These are phyloP conservation scores for Lysiphlebus fabarum DNA, from an alignment of 1,140 invertebrate genomes.

Conservation along the genomic window DNA sequence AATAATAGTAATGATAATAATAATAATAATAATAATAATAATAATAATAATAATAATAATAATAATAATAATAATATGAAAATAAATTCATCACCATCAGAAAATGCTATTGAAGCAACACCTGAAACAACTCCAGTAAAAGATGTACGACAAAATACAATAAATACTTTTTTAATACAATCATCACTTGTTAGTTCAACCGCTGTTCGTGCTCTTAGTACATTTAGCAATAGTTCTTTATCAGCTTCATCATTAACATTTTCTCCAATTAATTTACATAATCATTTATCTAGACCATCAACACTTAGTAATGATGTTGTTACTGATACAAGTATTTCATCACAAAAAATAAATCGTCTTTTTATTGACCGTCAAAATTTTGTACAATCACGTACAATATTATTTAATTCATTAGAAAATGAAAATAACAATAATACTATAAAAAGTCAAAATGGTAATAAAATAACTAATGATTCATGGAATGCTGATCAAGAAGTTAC, in stretches of 20 bases:
- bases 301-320: too few relatives aligned
- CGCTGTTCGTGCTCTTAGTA: slow-evolving; percentile 63
- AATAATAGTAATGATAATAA: too few relatives aligned
- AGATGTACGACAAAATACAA: slow-evolving; percentile 45
- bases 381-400: slow-evolving; percentile 28
- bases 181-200: slow-evolving; percentile 56
- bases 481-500: slow-evolving; percentile 58
- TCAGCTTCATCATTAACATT: slow-evolving; percentile 29
- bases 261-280: too few relatives aligned
- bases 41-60: not conserved
- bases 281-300: slow-evolving; percentile 34
- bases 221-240: slow-evolving; percentile 48
- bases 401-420: too few relatives aligned
- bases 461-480: slow-evolving; percentile 46
- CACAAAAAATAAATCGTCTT: slow-evolving; percentile 47
- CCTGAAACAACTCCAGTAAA: slow-evolving; percentile 83
- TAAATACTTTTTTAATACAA: slow-evolving; percentile 29
- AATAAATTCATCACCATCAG: slow-evolving; percentile 66
- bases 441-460: slow-evolving; percentile 38
- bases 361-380: slow-evolving; percentile 44
- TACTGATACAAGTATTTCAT: slow-evolving; percentile 34
- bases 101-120: slow-evolving; percentile 81
- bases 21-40: slow-evolving; percentile 33
- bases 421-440: too few relatives aligned
- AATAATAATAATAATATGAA: slow-evolving; percentile 36